These are phyloP conservation scores for Lacerta bilineata DNA, from an alignment of 2,797 vertebrate species.

Conservation along the genomic window DNA sequence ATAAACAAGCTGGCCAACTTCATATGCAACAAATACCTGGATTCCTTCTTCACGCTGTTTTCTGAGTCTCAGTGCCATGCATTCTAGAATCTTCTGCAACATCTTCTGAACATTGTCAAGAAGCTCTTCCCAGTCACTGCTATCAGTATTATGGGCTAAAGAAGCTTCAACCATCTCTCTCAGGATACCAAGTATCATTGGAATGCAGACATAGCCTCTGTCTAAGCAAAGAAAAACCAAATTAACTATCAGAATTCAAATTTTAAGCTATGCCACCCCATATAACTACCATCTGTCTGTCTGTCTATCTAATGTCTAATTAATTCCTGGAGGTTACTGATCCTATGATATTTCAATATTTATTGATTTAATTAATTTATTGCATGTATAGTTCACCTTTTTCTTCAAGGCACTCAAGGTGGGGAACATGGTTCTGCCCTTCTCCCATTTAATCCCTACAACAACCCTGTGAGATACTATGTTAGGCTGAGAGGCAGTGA, in stretches of 20 bases:
- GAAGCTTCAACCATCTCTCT: constrained; percentile 85
- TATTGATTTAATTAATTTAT: too few species aligned
- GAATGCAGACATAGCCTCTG: constrained; percentile 83
- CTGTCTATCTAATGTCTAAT: too few species aligned
- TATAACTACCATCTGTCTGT: too few species aligned
- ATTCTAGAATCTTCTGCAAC: constrained; percentile 92
- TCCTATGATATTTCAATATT: neutral
- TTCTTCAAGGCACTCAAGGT: too few species aligned
- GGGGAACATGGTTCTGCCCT: too few species aligned
- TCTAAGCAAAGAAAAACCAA: constrained; percentile 76
- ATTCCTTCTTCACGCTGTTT: constrained; percentile 86
- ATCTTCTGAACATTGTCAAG: constrained; percentile 84
- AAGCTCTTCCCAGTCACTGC: constrained; percentile 70
- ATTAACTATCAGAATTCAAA: neutral
- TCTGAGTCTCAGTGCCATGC: constrained; percentile 81
- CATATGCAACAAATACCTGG: constrained; percentile 78
- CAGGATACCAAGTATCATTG: constrained; percentile 83
- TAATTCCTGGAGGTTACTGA: neutral
- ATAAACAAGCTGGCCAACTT: neutral
- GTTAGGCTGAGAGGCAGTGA: too few species aligned
- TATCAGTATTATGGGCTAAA: constrained; percentile 68
- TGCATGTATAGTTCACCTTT: too few species aligned
- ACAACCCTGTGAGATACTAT: too few species aligned
- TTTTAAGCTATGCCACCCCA: neutral
- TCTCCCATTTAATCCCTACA: too few species aligned